Percentiles rank a stretch among this genome's conserved stretches.
Evolutionary conservation across 2,888 invertebrate species (phyloP).

Genomic region (Drosophila trichaetosa): DNA sequence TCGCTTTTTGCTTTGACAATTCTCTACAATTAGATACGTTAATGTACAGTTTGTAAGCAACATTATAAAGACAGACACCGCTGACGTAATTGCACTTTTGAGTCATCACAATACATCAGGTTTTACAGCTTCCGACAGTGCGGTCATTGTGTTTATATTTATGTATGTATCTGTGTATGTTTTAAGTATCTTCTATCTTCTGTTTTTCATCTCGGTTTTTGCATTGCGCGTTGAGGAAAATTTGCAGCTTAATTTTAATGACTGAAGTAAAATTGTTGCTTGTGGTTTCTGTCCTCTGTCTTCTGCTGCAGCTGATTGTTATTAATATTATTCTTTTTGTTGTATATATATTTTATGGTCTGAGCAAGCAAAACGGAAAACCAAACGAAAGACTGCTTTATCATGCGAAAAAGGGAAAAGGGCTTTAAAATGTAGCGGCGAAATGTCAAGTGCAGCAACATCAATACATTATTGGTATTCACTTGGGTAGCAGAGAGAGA

Average conservation of each 20-base stretch:
- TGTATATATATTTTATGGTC: constrained; percentile 6
- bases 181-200: constrained; percentile 28
- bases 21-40: constrained; percentile 45
- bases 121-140: constrained; percentile 66
- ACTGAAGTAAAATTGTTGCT: constrained; percentile 54
- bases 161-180: constrained; percentile 16
- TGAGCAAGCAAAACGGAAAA: constrained; percentile 56
- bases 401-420: constrained; percentile 51
- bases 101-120: constrained; percentile 59
- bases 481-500: not conserved
- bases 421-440: constrained; percentile 61
- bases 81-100: constrained; percentile 73
- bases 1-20: constrained; percentile 6
- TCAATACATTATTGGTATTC: constrained; percentile 57
- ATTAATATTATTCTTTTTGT: constrained; percentile 30
- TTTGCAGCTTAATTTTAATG: constrained; percentile 76
- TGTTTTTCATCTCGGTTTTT: constrained; percentile 16
- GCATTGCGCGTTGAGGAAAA: constrained; percentile 27
- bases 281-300: constrained; percentile 53
- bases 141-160: constrained; percentile 9
- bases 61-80: constrained; percentile 54
- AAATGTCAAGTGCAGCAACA: constrained; percentile 77
- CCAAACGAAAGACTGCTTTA: constrained; percentile 25
- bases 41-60: constrained; percentile 65
- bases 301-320: constrained; percentile 19